Percentiles rank a stretch among this genome's conserved stretches.
These are phyloP conservation scores for Corvus moneduloides DNA, from an alignment of 2,113 vertebrate genomes.

Conservation along the genomic window DNA sequence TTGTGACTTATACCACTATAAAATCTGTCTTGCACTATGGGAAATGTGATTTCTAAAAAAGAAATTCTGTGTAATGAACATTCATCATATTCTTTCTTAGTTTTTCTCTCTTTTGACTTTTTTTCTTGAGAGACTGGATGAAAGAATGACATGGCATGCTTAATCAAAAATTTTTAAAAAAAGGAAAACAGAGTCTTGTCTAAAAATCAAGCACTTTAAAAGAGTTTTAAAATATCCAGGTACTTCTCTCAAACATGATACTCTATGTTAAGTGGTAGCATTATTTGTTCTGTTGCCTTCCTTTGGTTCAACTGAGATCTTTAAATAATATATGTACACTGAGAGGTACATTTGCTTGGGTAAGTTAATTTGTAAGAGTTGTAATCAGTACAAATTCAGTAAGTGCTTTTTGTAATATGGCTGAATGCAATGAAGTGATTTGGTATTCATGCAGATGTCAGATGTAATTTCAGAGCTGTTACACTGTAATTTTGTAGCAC, in stretches of 20 bases:
- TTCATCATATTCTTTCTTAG: conserved; percentile 55
- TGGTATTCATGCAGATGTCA: conserved; percentile 73
- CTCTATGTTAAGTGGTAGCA: not conserved
- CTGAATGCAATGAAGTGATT: conserved; percentile 62
- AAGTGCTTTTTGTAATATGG: conserved; percentile 69
- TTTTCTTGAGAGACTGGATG: conserved; percentile 9
- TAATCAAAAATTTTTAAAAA: not conserved
- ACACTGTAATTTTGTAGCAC: conserved; percentile 66
- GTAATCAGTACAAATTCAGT: conserved; percentile 73
- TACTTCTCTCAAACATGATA: not conserved
- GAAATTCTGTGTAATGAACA: conserved; percentile 73
- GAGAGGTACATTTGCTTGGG: conserved; percentile 13
- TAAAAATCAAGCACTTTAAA: conserved; percentile 31
- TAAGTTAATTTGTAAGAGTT: conserved; percentile 69
- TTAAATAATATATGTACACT: conserved; percentile 53
- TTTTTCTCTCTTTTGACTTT: not conserved
- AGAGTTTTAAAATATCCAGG: not conserved
- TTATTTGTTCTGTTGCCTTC: conserved; percentile 33
- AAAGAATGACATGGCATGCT: conserved; percentile 1
- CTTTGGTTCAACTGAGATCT: conserved; percentile 47
- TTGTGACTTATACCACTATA: conserved; percentile 76
- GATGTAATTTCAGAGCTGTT: conserved; percentile 71
- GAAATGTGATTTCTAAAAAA: conserved; percentile 74
- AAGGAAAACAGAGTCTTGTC: not conserved
- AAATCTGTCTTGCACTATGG: conserved; percentile 65